Percentiles rank a stretch among this genome's conserved stretches.
Evolutionary conservation across 1,140 invertebrate genomes (phyloP).

Genomic region (Cylas formicarius): DNA sequence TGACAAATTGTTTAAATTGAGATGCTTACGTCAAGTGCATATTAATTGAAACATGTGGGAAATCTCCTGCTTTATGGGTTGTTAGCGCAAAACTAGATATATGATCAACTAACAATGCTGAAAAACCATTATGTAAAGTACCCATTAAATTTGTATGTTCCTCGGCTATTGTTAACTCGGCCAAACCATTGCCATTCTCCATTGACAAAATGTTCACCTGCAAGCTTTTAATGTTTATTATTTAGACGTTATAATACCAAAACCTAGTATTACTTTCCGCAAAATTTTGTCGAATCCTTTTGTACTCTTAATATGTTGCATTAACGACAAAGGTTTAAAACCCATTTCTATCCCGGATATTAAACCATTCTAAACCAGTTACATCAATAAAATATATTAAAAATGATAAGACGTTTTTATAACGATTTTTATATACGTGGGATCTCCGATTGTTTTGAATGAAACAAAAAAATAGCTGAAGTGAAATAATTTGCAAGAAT

Average conservation of each 20-base stretch:
- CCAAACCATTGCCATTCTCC: slow-evolving; percentile 58
- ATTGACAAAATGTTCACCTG: slow-evolving; percentile 64
- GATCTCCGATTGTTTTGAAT: too few relatives aligned
- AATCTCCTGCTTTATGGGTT: slow-evolving; percentile 49
- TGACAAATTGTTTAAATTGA: too few relatives aligned
- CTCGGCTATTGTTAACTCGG: slow-evolving; percentile 67
- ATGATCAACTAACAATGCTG: slow-evolving; percentile 72
- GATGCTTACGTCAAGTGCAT: slow-evolving; percentile 62
- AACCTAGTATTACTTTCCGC: slow-evolving; percentile 9
- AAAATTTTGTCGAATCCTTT: slow-evolving; percentile 15
- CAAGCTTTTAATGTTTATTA: neutral
- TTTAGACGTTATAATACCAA: neutral
- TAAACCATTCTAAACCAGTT: too few relatives aligned
- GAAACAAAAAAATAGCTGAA: too few relatives aligned
- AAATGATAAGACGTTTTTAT: too few relatives aligned
- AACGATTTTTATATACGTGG: too few relatives aligned
- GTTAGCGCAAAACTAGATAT: slow-evolving; percentile 75
- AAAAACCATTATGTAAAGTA: slow-evolving; percentile 77
- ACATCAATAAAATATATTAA: too few relatives aligned
- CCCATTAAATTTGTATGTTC: slow-evolving; percentile 72
- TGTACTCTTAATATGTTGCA: slow-evolving; percentile 12
- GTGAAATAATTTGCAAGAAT: too few relatives aligned
- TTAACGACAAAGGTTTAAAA: too few relatives aligned
- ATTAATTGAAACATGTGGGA: slow-evolving; percentile 66
- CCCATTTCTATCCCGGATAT: too few relatives aligned